These are phyloP conservation scores for Lepidotrigona ventralis DNA, from an alignment of 1,140 invertebrate species.

Conservation along the genomic window DNA sequence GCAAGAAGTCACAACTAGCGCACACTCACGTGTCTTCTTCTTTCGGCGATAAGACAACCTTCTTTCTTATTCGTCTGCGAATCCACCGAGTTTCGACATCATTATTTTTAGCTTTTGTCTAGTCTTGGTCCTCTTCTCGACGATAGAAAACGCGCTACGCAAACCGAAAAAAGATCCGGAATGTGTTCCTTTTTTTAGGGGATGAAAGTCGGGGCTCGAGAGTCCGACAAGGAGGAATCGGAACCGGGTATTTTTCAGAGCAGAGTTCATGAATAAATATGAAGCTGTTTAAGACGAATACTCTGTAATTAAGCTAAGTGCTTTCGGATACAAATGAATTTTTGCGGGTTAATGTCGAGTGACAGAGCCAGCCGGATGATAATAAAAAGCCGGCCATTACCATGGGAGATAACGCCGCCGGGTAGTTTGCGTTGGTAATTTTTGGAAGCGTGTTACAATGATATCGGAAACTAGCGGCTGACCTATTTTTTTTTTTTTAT, in stretches of 20 bases:
- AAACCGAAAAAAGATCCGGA: neutral
- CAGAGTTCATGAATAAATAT: constrained; percentile 38
- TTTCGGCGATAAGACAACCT: constrained; percentile 18
- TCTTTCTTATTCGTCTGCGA: neutral
- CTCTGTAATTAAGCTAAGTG: constrained; percentile 41
- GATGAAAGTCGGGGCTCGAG: neutral
- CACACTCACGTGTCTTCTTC: neutral
- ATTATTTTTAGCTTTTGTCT: neutral
- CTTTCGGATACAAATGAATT: constrained; percentile 38
- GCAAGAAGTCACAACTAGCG: neutral
- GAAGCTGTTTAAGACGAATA: constrained; percentile 27
- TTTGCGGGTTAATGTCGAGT: constrained; percentile 36
- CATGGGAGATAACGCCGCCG: constrained; percentile 1
- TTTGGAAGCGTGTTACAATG: neutral
- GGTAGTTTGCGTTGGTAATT: constrained; percentile 38
- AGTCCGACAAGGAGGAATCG: neutral
- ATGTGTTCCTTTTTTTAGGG: neutral
- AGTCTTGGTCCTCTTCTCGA: neutral
- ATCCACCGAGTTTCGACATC: neutral
- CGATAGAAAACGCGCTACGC: neutral
- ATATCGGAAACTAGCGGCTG: neutral
- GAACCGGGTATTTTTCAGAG: constrained; percentile 24
- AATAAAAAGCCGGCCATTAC: constrained; percentile 19
- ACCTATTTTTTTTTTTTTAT: neutral
- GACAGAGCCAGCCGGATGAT: neutral